Conservation (phyloP, 2,797 vertebrate species). For the Cetoscarus ocellatus region DNA sequence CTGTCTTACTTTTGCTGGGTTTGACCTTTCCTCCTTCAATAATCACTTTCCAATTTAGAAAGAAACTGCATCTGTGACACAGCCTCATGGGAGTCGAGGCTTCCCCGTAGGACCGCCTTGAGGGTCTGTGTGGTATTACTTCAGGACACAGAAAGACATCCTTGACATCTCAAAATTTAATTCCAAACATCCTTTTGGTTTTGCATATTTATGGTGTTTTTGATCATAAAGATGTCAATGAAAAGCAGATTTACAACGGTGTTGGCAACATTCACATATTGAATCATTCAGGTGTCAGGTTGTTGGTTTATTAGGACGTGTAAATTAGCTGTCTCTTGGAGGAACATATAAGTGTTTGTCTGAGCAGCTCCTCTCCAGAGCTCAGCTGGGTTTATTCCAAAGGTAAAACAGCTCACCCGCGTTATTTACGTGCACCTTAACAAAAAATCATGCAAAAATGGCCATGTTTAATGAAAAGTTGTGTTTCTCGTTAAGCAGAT, state of each 20-base stretch:
- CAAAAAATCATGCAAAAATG: background rate
- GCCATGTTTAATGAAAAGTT: background rate
- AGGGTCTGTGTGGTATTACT: constrained; percentile 14
- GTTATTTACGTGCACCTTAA: constrained; percentile 12
- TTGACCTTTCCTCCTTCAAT: constrained; percentile 55
- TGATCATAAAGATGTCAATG: constrained; percentile 13
- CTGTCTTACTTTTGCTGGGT: constrained; percentile 11
- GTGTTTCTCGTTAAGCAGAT: background rate
- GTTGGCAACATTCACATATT: constrained; percentile 26
- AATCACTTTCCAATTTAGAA: constrained; percentile 55
- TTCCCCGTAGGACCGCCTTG: constrained; percentile 18
- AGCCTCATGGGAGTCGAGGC: constrained; percentile 34
- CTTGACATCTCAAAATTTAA: constrained; percentile 4
- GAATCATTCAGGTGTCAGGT: constrained; percentile 32
- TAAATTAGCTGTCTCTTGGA: constrained; percentile 55
- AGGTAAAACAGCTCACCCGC: constrained; percentile 35
- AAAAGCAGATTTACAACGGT: constrained; percentile 19
- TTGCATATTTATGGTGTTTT: constrained; percentile 31
- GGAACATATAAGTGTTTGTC: constrained; percentile 61
- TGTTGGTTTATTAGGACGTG: constrained; percentile 43
- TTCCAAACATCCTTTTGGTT: constrained; percentile 17
- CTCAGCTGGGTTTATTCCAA: constrained; percentile 51
- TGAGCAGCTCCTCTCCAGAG: constrained; percentile 46
- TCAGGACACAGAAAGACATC: background rate
- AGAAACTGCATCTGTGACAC: constrained; percentile 51